phyloP scores from a whole-genome alignment of 2,888 invertebrate genomes.

The Yponomeuta cagnagella region DNA sequence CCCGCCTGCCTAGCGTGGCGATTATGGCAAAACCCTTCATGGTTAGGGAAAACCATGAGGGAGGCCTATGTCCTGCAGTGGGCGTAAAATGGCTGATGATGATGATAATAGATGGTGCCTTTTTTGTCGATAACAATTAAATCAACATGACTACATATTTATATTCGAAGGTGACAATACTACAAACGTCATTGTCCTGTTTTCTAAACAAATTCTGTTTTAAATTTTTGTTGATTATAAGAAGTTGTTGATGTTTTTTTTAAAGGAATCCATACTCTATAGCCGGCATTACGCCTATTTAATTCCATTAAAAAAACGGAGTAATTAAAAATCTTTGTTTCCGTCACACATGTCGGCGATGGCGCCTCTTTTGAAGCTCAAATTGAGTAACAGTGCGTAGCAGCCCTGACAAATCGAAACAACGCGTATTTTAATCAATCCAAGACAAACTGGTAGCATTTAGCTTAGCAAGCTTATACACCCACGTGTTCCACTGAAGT shows the following conservation, averaged over 20 bases:
- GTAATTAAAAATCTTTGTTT: slow-evolving; percentile 9
- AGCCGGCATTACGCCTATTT: background rate
- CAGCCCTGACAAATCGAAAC: slow-evolving; percentile 29
- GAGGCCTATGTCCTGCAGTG: no score
- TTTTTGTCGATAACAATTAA: no score
- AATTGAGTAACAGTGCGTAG: slow-evolving; percentile 8
- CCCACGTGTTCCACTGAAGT: background rate
- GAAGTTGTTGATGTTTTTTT: background rate
- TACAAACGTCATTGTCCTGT: no score
- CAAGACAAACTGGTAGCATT: background rate
- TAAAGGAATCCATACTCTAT: background rate
- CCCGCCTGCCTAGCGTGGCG: no score
- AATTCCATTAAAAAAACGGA: background rate
- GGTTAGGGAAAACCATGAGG: no score
- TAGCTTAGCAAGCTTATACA: background rate
- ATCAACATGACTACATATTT: no score
- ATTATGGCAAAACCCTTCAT: no score
- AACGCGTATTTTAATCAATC: background rate
- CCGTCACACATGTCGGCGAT: slow-evolving; percentile 8
- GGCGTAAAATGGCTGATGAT: no score
- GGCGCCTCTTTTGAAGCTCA: slow-evolving; percentile 13
- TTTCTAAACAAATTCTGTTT: no score
- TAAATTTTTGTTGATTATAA: no score
- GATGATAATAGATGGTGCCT: no score
- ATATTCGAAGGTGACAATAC: no score